Evolutionary conservation across 2,797 vertebrate genomes (phyloP).

Genomic region (Erethizon dorsatum): DNA sequence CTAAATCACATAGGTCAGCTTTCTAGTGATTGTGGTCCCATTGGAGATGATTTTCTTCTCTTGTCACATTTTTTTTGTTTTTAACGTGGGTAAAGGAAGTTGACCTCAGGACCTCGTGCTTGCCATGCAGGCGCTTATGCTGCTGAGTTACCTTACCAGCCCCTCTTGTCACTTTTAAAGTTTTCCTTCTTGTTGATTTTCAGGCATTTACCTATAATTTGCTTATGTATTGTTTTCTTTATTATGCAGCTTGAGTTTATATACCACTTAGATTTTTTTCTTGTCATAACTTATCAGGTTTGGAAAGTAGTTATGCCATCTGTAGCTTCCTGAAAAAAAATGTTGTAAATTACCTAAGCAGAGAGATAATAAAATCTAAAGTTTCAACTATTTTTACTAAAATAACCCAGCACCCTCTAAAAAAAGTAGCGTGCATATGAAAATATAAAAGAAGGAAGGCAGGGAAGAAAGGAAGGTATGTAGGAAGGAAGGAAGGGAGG

Average conservation of each 20-base stretch:
- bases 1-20: not conserved
- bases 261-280: not conserved
- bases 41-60: not conserved
- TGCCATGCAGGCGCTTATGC: too few species aligned
- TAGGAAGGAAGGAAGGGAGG: fast-evolving
- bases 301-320: not conserved
- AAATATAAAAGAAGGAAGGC: too few species aligned
- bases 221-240: not conserved
- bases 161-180: too few species aligned
- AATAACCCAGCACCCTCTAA: not conserved
- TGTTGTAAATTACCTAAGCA: not conserved
- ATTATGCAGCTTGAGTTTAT: not conserved
- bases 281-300: not conserved
- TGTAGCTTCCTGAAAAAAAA: not conserved
- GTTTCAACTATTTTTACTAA: not conserved
- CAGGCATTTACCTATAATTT: not conserved
- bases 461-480: fast-evolving
- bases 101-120: too few species aligned
- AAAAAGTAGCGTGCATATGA: not conserved
- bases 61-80: too few species aligned
- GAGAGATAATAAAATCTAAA: not conserved
- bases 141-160: too few species aligned
- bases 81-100: too few species aligned
- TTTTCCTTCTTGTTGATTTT: not conserved
- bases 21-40: not conserved